Evolutionary conservation across 2,888 invertebrate species (phyloP).

Genomic region (Liopterus haemorrhoidalis): DNA sequence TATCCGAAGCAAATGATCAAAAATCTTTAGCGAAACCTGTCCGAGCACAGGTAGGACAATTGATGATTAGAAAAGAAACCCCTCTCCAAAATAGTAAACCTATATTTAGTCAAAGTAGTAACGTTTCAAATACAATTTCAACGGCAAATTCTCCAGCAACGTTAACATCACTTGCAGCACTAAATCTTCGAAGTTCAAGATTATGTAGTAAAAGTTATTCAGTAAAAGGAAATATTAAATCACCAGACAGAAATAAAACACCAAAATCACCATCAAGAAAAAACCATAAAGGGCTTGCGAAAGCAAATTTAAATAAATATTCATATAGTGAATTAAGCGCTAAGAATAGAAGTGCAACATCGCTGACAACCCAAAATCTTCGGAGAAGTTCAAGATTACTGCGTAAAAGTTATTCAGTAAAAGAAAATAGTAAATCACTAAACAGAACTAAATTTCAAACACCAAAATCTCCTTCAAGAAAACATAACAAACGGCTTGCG

Average conservation of each 20-base stretch:
- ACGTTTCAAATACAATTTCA: conserved; percentile 47
- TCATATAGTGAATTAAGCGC: conserved; percentile 72
- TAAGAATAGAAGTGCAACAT: conserved; percentile 56
- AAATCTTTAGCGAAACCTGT: conserved; percentile 56
- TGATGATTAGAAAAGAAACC: conserved; percentile 53
- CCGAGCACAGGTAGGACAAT: conserved; percentile 48
- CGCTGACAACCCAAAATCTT: too few relatives aligned
- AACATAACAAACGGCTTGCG: too few relatives aligned
- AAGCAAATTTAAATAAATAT: conserved; percentile 63
- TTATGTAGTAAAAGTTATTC: conserved; percentile 82
- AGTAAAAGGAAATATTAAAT: conserved; percentile 93
- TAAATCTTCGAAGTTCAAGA: conserved; percentile 76
- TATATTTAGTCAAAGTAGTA: conserved; percentile 66
- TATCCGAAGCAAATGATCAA: conserved; percentile 61
- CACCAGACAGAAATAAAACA: conserved; percentile 78
- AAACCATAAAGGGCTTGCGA: conserved; percentile 75
- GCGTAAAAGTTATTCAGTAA: too few relatives aligned
- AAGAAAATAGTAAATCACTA: too few relatives aligned
- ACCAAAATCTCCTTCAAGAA: too few relatives aligned
- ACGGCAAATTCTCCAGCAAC: conserved; percentile 41
- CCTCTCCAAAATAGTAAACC: conserved; percentile 57
- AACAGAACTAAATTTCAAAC: too few relatives aligned
- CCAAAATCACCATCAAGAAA: conserved; percentile 88
- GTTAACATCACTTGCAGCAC: conserved; percentile 50
- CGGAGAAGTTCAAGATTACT: too few relatives aligned